These are phyloP conservation scores for Archips crataeganus DNA, from an alignment of 2,888 invertebrate species.

Conservation along the genomic window DNA sequence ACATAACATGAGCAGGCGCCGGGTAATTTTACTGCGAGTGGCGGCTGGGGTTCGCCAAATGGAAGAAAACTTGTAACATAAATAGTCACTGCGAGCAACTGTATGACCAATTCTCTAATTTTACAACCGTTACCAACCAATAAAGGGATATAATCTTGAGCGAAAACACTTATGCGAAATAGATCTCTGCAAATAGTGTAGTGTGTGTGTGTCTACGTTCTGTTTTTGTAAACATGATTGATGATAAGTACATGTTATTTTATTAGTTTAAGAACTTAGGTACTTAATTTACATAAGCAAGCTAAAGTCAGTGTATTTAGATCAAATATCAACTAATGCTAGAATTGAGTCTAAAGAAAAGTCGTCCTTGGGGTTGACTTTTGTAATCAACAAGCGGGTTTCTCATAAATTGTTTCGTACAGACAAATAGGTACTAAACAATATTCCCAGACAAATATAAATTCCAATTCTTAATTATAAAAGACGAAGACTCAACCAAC, in stretches of 20 bases:
- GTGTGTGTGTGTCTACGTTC: neutral
- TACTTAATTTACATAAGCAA: neutral
- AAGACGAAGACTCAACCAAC: too few relatives aligned
- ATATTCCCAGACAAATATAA: neutral
- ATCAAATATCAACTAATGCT: neutral
- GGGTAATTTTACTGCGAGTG: slow-evolving; percentile 75
- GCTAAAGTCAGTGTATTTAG: neutral
- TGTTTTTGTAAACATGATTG: neutral
- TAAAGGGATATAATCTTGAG: slow-evolving; percentile 15
- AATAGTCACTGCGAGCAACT: slow-evolving; percentile 67
- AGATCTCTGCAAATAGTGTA: slow-evolving; percentile 1
- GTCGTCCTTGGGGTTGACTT: slow-evolving; percentile 20
- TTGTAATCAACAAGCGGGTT: too few relatives aligned
- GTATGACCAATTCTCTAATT: slow-evolving; percentile 82
- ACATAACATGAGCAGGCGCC: slow-evolving; percentile 68
- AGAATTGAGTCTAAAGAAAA: neutral
- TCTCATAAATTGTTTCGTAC: neutral
- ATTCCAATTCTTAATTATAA: too few relatives aligned
- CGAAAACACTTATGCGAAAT: slow-evolving; percentile 15
- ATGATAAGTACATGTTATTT: neutral
- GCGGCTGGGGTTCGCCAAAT: slow-evolving; percentile 64
- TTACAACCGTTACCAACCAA: slow-evolving; percentile 56
- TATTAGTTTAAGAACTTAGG: neutral
- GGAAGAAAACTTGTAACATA: slow-evolving; percentile 74
- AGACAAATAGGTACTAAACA: neutral